A percentile compares a stretch with the other conserved stretches of the same genome.
These are phyloP conservation scores for Chrosomus eos DNA, from an alignment of 2,797 vertebrate species.

Conservation along the genomic window DNA sequence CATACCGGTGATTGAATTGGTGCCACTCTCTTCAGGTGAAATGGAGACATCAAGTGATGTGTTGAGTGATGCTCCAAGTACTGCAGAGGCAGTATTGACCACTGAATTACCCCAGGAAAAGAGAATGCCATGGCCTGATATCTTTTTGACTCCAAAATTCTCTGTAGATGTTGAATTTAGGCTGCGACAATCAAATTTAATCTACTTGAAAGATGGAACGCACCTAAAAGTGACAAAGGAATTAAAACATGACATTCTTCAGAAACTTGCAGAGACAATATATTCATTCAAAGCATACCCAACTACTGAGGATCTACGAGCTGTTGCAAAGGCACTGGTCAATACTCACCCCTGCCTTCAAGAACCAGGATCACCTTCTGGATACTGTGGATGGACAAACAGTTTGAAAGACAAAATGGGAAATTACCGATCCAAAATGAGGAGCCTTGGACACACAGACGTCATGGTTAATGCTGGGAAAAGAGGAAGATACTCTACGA, in stretches of 20 bases:
- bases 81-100: neutral
- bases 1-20: neutral
- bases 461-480: constrained; percentile 7
- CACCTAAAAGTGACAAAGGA: neutral
- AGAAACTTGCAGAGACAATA: constrained; percentile 32
- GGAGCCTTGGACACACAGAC: neutral
- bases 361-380: constrained; percentile 11
- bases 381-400: constrained; percentile 16
- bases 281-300: constrained; percentile 41
- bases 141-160: neutral
- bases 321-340: constrained; percentile 23
- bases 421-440: constrained; percentile 19
- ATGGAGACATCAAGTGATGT: neutral
- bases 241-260: constrained; percentile 37
- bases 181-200: constrained; percentile 17
- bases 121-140: constrained; percentile 14
- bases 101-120: neutral
- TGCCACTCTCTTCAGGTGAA: neutral
- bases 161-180: constrained; percentile 21
- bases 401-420: constrained; percentile 20
- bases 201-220: constrained; percentile 22
- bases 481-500: neutral
- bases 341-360: constrained; percentile 46
- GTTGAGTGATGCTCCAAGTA: neutral
- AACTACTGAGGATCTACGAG: neutral